Base-by-base conservation (phyloP, 2,888 invertebrate species). In the Scaptomyza reducta region DNA sequence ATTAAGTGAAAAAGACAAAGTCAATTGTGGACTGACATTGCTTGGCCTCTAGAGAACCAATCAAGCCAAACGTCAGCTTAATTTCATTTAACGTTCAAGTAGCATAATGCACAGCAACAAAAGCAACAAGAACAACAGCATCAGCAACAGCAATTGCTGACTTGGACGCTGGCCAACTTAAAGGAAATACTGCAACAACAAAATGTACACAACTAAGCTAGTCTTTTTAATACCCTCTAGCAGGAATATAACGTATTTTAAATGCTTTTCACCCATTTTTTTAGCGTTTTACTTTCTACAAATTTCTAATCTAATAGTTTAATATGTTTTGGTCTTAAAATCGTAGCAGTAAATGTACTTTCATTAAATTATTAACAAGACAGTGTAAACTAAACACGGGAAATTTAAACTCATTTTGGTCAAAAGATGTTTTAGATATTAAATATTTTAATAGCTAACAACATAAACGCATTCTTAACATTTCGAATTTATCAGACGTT, bases 31-130 rank as follows among this genome's bases (percentile, higher is more conserved):
- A 57, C 60, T 70, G 78, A 64, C 77, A 71, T 73, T 59, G 70
- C 69, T 62, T 67, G 79, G 82, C 83, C 83, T 82, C 83, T 69
- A 82, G 75, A 86, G 80, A 83, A 70, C 77, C 84, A 84, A 84
- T 84, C 83, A 84, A 86, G 86, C 79, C 61, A 70, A 79, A 83
- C 83, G 81, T 83, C 83, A 77, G 79, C 78, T 86, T 86, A 86
- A 84, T 79, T 86, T 86, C 74, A 86, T 79, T 79, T 79, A 75
- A 79, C 68, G 79, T 77, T 75, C 79, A 83, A 83, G 83, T 84
- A 75, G 82, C 86, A 78, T 74, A 70, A 79, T 70, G 67, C 65
- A 69, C 69, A 73, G 63, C 58, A 73, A 60, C 42, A 70, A 42
- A 58, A 72, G 63, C 56, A 72, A 60, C 45, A 70, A 56, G 59